Conservation (phyloP, 2,888 invertebrate species). For the Epistrophella euchroma region DNA sequence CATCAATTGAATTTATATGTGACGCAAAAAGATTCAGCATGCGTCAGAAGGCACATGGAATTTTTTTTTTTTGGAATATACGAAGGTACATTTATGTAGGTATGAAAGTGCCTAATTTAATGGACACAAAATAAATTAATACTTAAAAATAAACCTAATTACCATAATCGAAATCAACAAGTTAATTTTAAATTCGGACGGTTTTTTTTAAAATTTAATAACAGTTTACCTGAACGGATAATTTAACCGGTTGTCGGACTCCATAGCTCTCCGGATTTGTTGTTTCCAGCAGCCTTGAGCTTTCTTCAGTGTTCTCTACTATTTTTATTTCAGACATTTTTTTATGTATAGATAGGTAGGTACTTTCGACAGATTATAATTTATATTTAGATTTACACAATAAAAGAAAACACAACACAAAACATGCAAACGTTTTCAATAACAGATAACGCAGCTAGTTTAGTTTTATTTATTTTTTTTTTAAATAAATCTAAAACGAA, state of each 20-base stretch:
- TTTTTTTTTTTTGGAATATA: neutral
- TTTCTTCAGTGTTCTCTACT: conserved; percentile 80
- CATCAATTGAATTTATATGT: neutral
- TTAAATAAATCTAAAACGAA: neutral
- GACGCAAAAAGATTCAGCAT: conserved; percentile 18
- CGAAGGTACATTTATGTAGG: neutral
- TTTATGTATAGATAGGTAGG: too few relatives aligned
- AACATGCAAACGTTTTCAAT: conserved; percentile 21
- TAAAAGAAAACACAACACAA: conserved; percentile 21
- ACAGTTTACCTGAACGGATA: conserved; percentile 72
- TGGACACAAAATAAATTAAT: neutral
- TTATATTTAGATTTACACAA: conserved; percentile 36
- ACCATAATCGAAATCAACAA: conserved; percentile 21
- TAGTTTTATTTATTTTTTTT: neutral
- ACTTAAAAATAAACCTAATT: conserved; percentile 17
- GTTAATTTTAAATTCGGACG: conserved; percentile 17
- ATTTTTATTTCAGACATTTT: conserved; percentile 75
- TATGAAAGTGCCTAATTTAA: neutral
- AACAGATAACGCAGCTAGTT: neutral
- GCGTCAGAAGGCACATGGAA: conserved; percentile 14
- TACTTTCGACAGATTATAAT: conserved; percentile 3
- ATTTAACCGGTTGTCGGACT: conserved; percentile 81
- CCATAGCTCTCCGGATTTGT: conserved; percentile 81
- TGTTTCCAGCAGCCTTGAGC: conserved; percentile 81
- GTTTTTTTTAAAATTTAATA: conserved; percentile 43